Conservation (phyloP, 2,888 invertebrate genomes). For the Eilema sororculum region DNA sequence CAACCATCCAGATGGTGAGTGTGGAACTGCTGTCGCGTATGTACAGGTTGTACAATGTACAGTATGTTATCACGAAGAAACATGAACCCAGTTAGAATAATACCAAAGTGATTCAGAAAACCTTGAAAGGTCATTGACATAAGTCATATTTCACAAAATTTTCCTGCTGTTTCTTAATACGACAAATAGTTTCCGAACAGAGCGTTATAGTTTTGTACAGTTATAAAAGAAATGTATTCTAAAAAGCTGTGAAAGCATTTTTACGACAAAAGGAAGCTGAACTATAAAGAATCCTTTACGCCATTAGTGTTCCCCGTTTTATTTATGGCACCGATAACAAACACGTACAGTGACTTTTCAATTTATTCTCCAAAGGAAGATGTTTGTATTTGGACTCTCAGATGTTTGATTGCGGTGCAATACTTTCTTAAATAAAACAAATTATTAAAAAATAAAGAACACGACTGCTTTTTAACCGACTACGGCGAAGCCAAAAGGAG, state of each 20-base stretch:
- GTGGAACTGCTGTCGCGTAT: too few relatives aligned
- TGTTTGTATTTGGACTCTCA: not conserved
- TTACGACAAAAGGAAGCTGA: slow-evolving; percentile 28
- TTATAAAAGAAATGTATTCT: slow-evolving; percentile 6
- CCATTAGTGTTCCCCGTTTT: slow-evolving; percentile 40
- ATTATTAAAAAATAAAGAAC: too few relatives aligned
- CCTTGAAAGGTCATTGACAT: too few relatives aligned
- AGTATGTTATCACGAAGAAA: too few relatives aligned
- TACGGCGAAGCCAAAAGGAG: too few relatives aligned
- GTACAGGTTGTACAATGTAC: too few relatives aligned
- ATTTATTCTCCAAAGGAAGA: slow-evolving; percentile 27
- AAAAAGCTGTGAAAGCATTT: slow-evolving; percentile 30
- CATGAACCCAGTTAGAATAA: too few relatives aligned
- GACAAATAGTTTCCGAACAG: not conserved
- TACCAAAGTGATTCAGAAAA: too few relatives aligned
- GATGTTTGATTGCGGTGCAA: not conserved
- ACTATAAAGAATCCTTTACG: slow-evolving; percentile 45
- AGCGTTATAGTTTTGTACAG: not conserved
- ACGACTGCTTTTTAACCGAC: too few relatives aligned
- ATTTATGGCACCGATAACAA: slow-evolving; percentile 46
- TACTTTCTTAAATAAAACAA: too few relatives aligned
- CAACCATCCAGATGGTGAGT: too few relatives aligned
- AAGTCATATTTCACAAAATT: not conserved
- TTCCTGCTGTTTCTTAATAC: not conserved
- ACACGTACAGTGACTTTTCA: slow-evolving; percentile 32